Conservation (phyloP, 2,888 invertebrate genomes). For the Andrena fulva region DNA sequence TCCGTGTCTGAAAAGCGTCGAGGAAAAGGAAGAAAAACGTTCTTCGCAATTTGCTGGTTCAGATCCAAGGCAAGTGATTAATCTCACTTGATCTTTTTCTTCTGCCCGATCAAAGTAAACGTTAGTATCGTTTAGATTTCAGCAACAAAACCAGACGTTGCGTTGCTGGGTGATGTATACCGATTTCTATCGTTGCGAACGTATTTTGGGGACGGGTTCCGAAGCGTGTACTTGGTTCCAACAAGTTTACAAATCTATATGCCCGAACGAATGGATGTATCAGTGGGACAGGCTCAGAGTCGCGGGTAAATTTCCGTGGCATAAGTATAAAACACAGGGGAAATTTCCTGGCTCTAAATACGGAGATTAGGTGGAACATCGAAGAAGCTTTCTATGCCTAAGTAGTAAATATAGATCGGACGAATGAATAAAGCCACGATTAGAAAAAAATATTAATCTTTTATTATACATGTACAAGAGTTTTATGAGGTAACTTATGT, state of each 20-base stretch:
- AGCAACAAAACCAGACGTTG: conserved; percentile 79
- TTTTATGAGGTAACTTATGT: conserved; percentile 77
- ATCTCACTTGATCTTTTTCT: background rate
- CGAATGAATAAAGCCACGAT: conserved; percentile 40
- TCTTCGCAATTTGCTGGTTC: conserved; percentile 50
- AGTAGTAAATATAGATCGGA: background rate
- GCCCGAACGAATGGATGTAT: conserved; percentile 78
- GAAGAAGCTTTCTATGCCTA: background rate
- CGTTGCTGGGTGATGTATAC: conserved; percentile 81
- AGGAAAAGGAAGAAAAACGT: background rate
- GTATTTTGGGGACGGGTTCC: conserved; percentile 75
- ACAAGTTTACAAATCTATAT: conserved; percentile 74
- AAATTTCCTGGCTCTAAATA: conserved; percentile 73
- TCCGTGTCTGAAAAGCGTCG: conserved; percentile 63
- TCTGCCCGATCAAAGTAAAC: background rate
- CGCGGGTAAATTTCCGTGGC: conserved; percentile 73
- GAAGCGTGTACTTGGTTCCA: conserved; percentile 80
- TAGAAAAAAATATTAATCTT: conserved; percentile 77
- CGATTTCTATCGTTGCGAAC: conserved; percentile 80
- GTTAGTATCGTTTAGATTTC: conserved; percentile 74
- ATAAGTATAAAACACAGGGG: conserved; percentile 67
- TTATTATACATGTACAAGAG: conserved; percentile 81
- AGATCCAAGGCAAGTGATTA: conserved; percentile 72
- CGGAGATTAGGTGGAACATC: conserved; percentile 42
- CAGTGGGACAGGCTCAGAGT: conserved; percentile 75